Percentiles rank a stretch among this genome's conserved stretches.
Evolutionary conservation across 2,113 vertebrate species (phyloP).

Genomic region (Nannospalax galili): DNA sequence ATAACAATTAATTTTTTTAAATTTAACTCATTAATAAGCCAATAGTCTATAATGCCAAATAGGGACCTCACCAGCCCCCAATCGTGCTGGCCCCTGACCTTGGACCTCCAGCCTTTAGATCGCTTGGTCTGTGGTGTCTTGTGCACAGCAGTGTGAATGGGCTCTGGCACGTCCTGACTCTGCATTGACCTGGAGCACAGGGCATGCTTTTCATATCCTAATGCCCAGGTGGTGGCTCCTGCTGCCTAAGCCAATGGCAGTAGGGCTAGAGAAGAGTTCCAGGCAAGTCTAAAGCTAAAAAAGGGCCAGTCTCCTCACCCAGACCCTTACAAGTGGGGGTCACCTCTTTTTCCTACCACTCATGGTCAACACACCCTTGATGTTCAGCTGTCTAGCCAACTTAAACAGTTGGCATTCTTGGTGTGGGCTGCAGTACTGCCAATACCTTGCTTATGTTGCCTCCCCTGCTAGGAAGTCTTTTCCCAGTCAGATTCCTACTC

Average conservation of each 20-base stretch:
- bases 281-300: neutral
- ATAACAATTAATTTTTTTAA: no score
- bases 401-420: neutral
- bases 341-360: neutral
- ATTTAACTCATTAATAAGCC: no score
- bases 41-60: neutral
- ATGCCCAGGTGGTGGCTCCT: neutral
- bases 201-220: neutral
- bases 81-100: neutral
- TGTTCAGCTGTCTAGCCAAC: neutral
- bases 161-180: neutral
- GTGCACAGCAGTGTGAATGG: neutral
- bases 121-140: neutral
- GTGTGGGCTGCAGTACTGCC: rapidly evolving
- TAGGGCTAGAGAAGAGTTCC: no score
- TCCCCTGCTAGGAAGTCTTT: neutral
- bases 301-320: neutral
- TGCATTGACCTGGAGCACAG: neutral
- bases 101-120: neutral
- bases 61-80: neutral
- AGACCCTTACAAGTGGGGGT: neutral
- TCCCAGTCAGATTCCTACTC: neutral
- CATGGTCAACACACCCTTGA: neutral
- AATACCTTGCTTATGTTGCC: no score
- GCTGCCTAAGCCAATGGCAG: neutral